Evolutionary conservation across 2,888 invertebrate species (phyloP).

Genomic region (Meghimatium bilineatum): DNA sequence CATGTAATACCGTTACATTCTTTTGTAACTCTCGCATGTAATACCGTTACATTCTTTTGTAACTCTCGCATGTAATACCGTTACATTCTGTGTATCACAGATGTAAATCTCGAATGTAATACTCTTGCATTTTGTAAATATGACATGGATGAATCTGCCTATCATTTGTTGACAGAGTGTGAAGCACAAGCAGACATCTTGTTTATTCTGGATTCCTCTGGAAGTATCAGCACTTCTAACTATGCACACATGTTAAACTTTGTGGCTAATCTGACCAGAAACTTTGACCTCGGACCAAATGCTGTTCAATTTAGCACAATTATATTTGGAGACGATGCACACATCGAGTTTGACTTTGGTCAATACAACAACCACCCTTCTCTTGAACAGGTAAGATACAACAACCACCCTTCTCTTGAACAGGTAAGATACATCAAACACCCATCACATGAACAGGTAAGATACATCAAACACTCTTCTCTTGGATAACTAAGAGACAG

Average conservation of each 20-base stretch:
- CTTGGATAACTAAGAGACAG: constrained; percentile 20
- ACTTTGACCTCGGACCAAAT: constrained; percentile 28
- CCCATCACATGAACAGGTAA: constrained; percentile 19
- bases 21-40: no score
- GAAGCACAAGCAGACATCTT: constrained; percentile 21
- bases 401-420: constrained; percentile 9
- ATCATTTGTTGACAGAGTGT: constrained; percentile 1
- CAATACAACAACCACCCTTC: constrained; percentile 11
- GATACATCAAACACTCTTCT: constrained; percentile 8
- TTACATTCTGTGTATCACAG: no score
- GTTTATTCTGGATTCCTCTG: constrained; percentile 32
- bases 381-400: constrained; percentile 27
- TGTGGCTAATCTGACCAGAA: constrained; percentile 2
- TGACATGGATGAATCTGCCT: no score
- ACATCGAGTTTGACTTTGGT: constrained; percentile 32
- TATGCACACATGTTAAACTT: constrained; percentile 17
- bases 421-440: constrained; percentile 30
- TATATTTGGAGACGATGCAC: constrained; percentile 26
- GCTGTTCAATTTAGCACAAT: constrained; percentile 24
- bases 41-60: no score
- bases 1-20: no score
- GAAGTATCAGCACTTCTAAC: neutral
- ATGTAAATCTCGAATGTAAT: no score
- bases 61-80: no score
- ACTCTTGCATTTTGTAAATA: no score